Conservation (phyloP, 2,113 vertebrate genomes). For the Patagioenas fasciata region DNA sequence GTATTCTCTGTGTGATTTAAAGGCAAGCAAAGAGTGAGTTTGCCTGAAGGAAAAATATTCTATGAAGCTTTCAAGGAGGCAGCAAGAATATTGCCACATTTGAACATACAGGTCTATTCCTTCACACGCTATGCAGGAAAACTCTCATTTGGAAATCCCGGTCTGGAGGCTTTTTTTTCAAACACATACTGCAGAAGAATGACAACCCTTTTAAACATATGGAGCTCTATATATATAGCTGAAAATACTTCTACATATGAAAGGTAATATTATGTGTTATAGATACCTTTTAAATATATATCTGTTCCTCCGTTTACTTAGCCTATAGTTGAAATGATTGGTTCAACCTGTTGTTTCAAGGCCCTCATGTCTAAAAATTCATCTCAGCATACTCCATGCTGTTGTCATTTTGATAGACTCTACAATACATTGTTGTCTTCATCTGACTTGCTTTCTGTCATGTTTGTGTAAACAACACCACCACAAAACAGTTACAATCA, state of each 20-base stretch:
- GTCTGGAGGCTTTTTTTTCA: not conserved
- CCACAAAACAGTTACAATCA: not conserved
- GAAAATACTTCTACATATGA: not conserved
- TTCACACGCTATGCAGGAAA: not conserved
- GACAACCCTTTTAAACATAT: not conserved
- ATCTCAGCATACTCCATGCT: not conserved
- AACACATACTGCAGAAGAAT: not conserved
- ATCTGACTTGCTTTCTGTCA: slow-evolving; percentile 2
- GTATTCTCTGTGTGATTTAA: not conserved
- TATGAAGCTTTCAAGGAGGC: not conserved
- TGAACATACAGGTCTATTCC: not conserved
- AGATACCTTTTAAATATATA: not conserved
- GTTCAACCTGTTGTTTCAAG: not conserved
- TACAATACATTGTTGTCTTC: not conserved
- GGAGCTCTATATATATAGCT: not conserved
- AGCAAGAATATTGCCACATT: not conserved
- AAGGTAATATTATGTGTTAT: not conserved
- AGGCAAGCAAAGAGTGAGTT: not conserved
- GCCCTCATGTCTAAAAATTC: not conserved
- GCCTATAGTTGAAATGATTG: not conserved
- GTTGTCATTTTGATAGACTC: not conserved
- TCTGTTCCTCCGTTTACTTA: not conserved
- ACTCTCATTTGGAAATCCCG: not conserved
- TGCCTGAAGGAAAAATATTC: not conserved
- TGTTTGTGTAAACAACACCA: not conserved